Percentiles rank a stretch among this genome's conserved stretches.
phyloP scores from a whole-genome alignment of 2,888 invertebrate genomes.

The Sinohyriopsis cumingii region DNA sequence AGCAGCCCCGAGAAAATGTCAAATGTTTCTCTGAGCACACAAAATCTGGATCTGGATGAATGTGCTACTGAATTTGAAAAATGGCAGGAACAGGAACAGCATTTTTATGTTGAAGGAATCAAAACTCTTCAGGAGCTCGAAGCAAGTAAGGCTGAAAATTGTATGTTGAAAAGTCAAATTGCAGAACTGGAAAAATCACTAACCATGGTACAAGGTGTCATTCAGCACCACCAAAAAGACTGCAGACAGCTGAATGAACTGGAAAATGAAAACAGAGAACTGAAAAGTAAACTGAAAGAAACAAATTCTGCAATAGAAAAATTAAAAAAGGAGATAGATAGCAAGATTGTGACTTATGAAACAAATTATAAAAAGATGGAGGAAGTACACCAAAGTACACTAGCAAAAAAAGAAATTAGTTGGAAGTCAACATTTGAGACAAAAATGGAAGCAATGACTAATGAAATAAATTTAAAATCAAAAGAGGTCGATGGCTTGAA shows the following conservation, averaged over 20 bases:
- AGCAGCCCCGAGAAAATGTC: too few species aligned
- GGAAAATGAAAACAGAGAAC: slow-evolving; percentile 26
- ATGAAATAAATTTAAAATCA: slow-evolving; percentile 12
- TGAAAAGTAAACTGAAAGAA: slow-evolving; percentile 25
- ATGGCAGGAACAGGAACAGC: slow-evolving; percentile 5
- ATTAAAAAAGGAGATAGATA: slow-evolving; percentile 5
- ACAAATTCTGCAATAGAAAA: slow-evolving; percentile 15
- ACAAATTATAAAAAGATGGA: slow-evolving; percentile 2
- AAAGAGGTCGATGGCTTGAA: slow-evolving; percentile 28
- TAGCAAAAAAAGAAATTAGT: slow-evolving; percentile 9
- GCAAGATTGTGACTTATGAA: slow-evolving; percentile 11
- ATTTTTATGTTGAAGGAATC: too few species aligned
- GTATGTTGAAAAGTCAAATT: not conserved
- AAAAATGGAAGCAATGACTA: slow-evolving; percentile 11
- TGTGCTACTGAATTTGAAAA: slow-evolving; percentile 18
- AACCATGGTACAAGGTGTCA: slow-evolving; percentile 16
- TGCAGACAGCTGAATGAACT: slow-evolving; percentile 21
- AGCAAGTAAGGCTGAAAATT: too few species aligned
- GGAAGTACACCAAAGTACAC: slow-evolving; percentile 8
- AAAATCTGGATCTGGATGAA: slow-evolving; percentile 10
- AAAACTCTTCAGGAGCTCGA: too few species aligned
- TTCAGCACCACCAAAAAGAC: slow-evolving; percentile 25
- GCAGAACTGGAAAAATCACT: slow-evolving; percentile 9
- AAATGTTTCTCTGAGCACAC: too few species aligned
- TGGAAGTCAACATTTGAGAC: slow-evolving; percentile 9